A percentile compares a stretch with the other conserved stretches of the same genome.
Evolutionary conservation across 1,140 invertebrate species (phyloP).

Genomic region (Drosophila bipectinata): DNA sequence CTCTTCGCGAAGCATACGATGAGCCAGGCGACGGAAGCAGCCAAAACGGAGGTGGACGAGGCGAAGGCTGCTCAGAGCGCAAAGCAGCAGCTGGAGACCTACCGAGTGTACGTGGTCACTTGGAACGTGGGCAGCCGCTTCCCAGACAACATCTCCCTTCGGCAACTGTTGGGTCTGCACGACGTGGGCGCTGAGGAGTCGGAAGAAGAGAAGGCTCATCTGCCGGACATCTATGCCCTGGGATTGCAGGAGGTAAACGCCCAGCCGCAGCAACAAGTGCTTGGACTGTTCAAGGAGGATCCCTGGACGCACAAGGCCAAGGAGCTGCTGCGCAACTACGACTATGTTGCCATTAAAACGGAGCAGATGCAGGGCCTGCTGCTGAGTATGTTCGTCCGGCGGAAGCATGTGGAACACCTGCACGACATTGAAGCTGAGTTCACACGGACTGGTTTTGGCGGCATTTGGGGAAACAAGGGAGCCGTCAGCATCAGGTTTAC

Average conservation of each 20-base stretch:
- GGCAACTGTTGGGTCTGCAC: conserved; percentile 88
- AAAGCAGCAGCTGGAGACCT: conserved; percentile 65
- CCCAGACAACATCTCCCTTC: conserved; percentile 88
- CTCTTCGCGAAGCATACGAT: conserved; percentile 7
- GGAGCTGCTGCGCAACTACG: conserved; percentile 87
- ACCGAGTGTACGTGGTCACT: conserved; percentile 89
- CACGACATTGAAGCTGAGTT: conserved; percentile 93
- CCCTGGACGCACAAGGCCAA: conserved; percentile 92
- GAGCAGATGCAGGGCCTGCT: conserved; percentile 92
- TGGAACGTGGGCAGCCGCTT: conserved; percentile 93
- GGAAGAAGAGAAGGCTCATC: conserved; percentile 50
- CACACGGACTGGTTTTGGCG: conserved; percentile 94
- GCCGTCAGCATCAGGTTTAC: conserved; percentile 94
- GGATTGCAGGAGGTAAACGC: conserved; percentile 96
- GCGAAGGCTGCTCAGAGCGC: conserved; percentile 5
- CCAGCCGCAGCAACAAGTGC: conserved; percentile 92
- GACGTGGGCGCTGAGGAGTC: conserved; percentile 83
- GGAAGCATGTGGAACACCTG: conserved; percentile 91
- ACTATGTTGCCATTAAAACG: conserved; percentile 91
- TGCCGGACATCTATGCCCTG: conserved; percentile 93
- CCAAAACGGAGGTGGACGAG: conserved; percentile 29
- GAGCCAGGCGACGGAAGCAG: conserved; percentile 40
- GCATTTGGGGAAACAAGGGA: conserved; percentile 98
- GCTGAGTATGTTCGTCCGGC: conserved; percentile 90
- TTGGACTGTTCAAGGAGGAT: conserved; percentile 92